A percentile compares a stretch with the other conserved stretches of the same genome.
Evolutionary conservation across 1,140 invertebrate species (phyloP).

Genomic region (Drosophila sulfurigaster): DNA sequence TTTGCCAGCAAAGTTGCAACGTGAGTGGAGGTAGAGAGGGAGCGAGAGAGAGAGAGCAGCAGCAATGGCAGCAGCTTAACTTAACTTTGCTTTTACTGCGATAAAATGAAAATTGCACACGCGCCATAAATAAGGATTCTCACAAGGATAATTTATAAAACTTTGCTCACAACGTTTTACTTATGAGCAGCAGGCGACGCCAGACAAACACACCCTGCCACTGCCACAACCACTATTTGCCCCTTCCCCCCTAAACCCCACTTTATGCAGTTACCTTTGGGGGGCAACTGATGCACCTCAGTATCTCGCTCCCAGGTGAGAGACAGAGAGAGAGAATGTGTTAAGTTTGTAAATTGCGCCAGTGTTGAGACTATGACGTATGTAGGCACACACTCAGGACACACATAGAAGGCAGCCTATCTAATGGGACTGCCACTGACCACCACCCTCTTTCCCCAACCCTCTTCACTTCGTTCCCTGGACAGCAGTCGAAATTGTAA

Average conservation of each 20-base stretch:
- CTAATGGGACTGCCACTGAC: conserved; percentile 28
- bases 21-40: not conserved
- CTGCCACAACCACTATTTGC: conserved; percentile 1
- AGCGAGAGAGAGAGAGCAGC: not conserved
- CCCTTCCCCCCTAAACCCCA: too few species aligned
- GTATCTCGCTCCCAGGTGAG: conserved; percentile 13
- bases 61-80: conserved; percentile 64
- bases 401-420: conserved; percentile 28
- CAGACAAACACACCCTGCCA: conserved; percentile 55
- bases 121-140: conserved; percentile 85
- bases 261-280: conserved; percentile 10
- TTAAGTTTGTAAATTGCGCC: conserved; percentile 73
- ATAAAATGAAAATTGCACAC: conserved; percentile 85
- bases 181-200: conserved; percentile 79
- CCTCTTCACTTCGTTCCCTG: not conserved
- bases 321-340: not conserved
- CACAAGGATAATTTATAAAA: conserved; percentile 85
- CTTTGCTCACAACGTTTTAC: conserved; percentile 82
- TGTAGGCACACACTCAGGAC: conserved; percentile 50
- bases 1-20: conserved; percentile 70
- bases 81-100: conserved; percentile 84
- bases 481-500: conserved; percentile 77
- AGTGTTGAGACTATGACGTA: conserved; percentile 72
- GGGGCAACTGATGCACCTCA: conserved; percentile 46
- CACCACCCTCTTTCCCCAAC: not conserved